Conservation (phyloP, 2,888 invertebrate genomes). For the Machimus atricapillus region DNA sequence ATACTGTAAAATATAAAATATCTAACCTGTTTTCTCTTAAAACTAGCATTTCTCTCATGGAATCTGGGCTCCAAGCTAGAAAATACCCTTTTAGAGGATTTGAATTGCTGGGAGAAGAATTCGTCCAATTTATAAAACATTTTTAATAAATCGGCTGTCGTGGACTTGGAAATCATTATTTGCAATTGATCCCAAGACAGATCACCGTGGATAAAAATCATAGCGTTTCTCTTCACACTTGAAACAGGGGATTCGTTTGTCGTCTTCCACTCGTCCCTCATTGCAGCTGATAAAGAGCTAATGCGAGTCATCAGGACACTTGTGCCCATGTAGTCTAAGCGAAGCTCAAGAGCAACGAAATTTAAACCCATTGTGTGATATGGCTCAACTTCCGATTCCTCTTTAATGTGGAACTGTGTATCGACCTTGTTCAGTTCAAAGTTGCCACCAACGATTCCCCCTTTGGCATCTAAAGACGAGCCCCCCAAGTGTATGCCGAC, state of each 20-base stretch:
- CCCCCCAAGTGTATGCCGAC: conserved; percentile 87
- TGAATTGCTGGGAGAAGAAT: conserved; percentile 97
- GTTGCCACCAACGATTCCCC: conserved; percentile 96
- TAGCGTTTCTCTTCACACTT: conserved; percentile 70
- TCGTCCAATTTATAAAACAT: conserved; percentile 97
- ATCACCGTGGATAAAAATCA: conserved; percentile 91
- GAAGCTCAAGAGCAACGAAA: conserved; percentile 84
- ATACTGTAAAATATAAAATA: background rate
- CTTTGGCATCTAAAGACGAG: conserved; percentile 93
- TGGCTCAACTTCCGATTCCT: conserved; percentile 89
- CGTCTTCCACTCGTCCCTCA: conserved; percentile 87
- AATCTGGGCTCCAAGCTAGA: conserved; percentile 71
- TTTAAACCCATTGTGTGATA: conserved; percentile 85
- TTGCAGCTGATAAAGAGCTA: conserved; percentile 78
- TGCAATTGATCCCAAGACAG: conserved; percentile 96
- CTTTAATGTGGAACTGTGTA: conserved; percentile 86
- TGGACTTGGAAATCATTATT: conserved; percentile 95
- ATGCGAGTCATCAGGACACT: conserved; percentile 91
- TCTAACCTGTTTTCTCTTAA: conserved; percentile 57
- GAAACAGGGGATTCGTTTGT: conserved; percentile 52
- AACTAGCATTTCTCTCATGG: conserved; percentile 58
- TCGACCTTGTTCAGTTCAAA: conserved; percentile 90
- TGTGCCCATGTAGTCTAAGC: conserved; percentile 99
- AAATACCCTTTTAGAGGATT: conserved; percentile 92
- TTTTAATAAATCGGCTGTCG: conserved; percentile 94